Percentiles rank a stretch among this genome's conserved stretches.
These are phyloP conservation scores for Coracopsis vasa DNA, from an alignment of 2,113 vertebrate genomes.

Conservation along the genomic window DNA sequence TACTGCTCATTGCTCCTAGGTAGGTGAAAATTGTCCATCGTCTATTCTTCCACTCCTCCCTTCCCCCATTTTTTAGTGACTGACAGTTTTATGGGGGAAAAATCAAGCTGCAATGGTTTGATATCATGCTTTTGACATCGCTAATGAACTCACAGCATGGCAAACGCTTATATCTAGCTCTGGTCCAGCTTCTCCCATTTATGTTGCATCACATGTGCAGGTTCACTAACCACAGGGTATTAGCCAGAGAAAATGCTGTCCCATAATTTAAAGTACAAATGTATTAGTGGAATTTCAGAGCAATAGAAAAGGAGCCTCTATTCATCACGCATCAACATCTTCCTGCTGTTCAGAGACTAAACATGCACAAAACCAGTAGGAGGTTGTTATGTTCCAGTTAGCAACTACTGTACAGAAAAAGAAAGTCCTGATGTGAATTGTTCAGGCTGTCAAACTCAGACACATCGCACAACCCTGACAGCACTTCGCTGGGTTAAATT, in stretches of 20 bases:
- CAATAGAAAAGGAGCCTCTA: neutral
- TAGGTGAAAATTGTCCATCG: neutral
- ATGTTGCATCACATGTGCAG: neutral
- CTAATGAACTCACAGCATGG: neutral
- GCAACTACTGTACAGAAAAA: neutral
- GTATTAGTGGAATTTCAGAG: neutral
- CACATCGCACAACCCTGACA: neutral
- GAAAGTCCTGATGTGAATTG: neutral
- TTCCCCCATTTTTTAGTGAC: neutral
- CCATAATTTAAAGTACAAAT: neutral
- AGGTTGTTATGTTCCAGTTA: neutral
- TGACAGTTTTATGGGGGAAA: neutral
- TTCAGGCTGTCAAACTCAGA: slow-evolving; percentile 1
- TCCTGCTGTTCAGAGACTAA: neutral
- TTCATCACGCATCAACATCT: neutral
- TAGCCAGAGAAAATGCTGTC: neutral
- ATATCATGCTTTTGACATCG: neutral
- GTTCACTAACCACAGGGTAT: neutral
- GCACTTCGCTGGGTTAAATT: neutral
- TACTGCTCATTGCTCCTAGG: neutral
- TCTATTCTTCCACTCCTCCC: neutral
- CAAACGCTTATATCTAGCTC: neutral
- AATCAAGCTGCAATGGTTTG: neutral
- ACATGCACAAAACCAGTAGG: neutral
- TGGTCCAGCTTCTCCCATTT: neutral